A percentile compares a stretch with the other conserved stretches of the same genome.
phyloP scores from a whole-genome alignment of 1,140 invertebrate species.

The Drosophila arawakana region DNA sequence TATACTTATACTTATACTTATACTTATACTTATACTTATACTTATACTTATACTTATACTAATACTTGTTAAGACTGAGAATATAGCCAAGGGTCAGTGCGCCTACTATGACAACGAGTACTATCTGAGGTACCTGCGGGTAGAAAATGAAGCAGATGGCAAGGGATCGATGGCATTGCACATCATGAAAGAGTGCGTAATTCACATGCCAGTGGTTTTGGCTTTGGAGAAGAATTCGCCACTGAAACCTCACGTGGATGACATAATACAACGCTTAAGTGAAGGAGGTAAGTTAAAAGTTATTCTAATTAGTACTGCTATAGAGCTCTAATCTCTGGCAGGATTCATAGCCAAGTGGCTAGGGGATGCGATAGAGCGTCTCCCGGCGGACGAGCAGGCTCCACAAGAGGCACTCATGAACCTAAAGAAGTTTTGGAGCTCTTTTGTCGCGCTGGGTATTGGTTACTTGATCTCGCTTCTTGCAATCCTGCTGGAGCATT shows the following conservation, averaged over 20 bases:
- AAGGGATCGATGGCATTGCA: conserved; percentile 87
- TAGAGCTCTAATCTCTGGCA: conserved; percentile 3
- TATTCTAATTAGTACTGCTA: too few relatives aligned
- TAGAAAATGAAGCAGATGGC: conserved; percentile 85
- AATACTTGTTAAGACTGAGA: conserved; percentile 72
- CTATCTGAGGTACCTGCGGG: conserved; percentile 88
- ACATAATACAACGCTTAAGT: conserved; percentile 87
- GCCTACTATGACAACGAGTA: conserved; percentile 93
- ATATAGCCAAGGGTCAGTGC: conserved; percentile 88
- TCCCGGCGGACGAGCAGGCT: conserved; percentile 85
- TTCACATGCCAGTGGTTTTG: conserved; percentile 92
- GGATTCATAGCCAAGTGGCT: conserved; percentile 91
- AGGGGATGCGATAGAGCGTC: conserved; percentile 88
- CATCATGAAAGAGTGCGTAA: conserved; percentile 92
- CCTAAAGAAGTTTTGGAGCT: conserved; percentile 91
- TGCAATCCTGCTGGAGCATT: conserved; percentile 86
- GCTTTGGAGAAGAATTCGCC: conserved; percentile 93
- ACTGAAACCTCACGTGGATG: conserved; percentile 89
- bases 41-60: neutral
- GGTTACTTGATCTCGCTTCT: conserved; percentile 88
- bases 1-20: neutral
- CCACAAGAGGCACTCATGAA: conserved; percentile 89
- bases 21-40: neutral
- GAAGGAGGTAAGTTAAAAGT: conserved; percentile 87
- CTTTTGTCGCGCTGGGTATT: conserved; percentile 88